A percentile compares a stretch with the other conserved stretches of the same genome.
Evolutionary conservation across 1,140 invertebrate species (phyloP).

Genomic region (Heliconius nattereri): DNA sequence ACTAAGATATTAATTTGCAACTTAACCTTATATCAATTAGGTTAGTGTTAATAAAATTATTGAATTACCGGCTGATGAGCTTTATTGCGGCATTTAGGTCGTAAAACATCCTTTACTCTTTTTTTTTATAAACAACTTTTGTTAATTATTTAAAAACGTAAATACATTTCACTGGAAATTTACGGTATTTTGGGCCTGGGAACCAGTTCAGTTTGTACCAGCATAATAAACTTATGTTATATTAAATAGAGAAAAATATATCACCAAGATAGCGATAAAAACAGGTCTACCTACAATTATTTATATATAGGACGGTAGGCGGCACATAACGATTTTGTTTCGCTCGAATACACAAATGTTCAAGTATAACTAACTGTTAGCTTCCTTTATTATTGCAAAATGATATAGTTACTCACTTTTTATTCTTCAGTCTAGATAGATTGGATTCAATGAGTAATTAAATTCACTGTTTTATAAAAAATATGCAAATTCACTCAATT

Average conservation of each 20-base stretch:
- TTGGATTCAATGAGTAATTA: not conserved
- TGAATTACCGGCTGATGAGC: conserved; percentile 4
- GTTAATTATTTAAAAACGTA: not conserved
- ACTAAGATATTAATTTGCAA: conserved; percentile 5
- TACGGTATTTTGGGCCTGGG: not conserved
- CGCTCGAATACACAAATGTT: conserved; percentile 4
- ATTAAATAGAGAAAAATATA: not conserved
- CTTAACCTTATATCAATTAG: conserved; percentile 14
- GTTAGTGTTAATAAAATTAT: conserved; percentile 15
- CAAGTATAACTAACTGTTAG: conserved; percentile 3
- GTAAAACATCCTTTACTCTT: not conserved
- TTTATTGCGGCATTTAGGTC: conserved; percentile 6
- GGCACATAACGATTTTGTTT: not conserved
- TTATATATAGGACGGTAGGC: conserved; percentile 2
- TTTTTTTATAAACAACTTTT: not conserved
- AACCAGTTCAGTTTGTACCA: not conserved
- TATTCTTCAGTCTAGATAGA: not conserved
- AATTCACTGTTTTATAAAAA: not conserved
- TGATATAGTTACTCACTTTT: not conserved
- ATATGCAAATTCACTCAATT: not conserved
- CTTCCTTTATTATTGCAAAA: conserved; percentile 8
- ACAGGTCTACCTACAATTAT: conserved; percentile 2
- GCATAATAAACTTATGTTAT: not conserved
- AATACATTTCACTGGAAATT: not conserved
- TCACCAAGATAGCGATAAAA: not conserved